Evolutionary conservation across 2,113 vertebrate species (phyloP), one percentile per base, ranked within the genome.

Genomic region (Sceloporus tristichus): DNA sequence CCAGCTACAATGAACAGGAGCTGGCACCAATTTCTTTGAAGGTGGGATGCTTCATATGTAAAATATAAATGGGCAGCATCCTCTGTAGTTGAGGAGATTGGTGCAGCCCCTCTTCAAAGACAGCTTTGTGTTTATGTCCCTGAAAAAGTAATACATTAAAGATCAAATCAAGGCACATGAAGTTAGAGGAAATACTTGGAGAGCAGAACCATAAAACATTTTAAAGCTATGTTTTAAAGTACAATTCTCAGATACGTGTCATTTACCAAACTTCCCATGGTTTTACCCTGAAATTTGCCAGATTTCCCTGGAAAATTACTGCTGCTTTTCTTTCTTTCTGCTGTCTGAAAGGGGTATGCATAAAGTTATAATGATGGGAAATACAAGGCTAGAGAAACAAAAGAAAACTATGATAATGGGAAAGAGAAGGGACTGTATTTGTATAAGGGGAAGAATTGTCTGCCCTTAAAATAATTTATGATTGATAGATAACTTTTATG

Each of bases 281-380:
- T 59, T 74, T 75, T 54, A 19, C 10, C 16, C 16, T 76, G 78
- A 38, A 78, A 18, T 78, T 27, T 29, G 34, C 13, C 23, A 0
- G 0, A 1, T 0, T 53, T 78, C 34, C 59, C 48, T 76, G 65
- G 27, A 38, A 4, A 19, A 65, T 92, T 76, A 48, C 40, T 79
- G 59, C 83, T 0, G 0, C 65, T 83, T 87, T 53, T 29, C 23
- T 82, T 88, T 53, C 1, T 13, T 86, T 85, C 65, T 81, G 84
- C 0, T 62, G 85, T 38, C 53, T 91, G 34, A 62, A 84, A 76
- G 84, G 84, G 75, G 48, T 27, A 76, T 34, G n/a, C 14, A 48
- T 53, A 11, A 70, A 68, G 27, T 76, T 34, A 2, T 56, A 89
- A 86, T 34, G 27, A 84, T 29, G 84, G 34, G 48, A 87, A 82